Conservation (phyloP, 2,113 vertebrate species). For the Probosciger aterrimus region DNA sequence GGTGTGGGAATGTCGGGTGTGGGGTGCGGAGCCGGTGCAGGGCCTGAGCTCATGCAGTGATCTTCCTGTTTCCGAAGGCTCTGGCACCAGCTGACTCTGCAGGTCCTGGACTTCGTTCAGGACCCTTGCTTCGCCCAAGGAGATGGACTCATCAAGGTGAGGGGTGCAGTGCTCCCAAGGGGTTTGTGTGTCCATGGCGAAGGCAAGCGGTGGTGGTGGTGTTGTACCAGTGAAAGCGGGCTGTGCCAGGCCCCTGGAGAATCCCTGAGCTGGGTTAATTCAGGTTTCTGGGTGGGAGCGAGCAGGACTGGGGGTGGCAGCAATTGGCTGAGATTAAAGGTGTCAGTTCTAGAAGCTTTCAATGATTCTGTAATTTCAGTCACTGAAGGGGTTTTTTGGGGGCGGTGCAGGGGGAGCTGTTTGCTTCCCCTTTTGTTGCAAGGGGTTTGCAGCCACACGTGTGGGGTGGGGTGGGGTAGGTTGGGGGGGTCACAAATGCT, state of each 20-base stretch:
- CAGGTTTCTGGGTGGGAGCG: not conserved
- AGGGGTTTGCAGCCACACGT: fast-evolving
- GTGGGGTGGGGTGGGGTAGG: too few relatives aligned
- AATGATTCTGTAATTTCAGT: fast-evolving
- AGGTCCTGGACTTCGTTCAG: constrained; percentile 90
- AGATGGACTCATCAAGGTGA: constrained; percentile 94
- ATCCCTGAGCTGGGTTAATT: too few relatives aligned
- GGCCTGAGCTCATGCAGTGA: fast-evolving
- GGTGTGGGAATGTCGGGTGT: not conserved
- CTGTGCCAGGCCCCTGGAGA: too few relatives aligned
- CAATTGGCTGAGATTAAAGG: fast-evolving
- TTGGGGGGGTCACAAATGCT: too few relatives aligned
- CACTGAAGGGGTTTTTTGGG: fast-evolving
- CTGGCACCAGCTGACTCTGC: constrained; percentile 97
- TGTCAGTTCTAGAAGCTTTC: fast-evolving
- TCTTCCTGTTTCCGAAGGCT: constrained; percentile 68
- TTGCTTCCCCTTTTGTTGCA: fast-evolving
- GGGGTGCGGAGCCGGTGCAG: fast-evolving
- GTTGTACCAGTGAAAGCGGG: too few relatives aligned
- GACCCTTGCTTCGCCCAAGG: constrained; percentile 92
- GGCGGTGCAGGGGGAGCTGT: fast-evolving
- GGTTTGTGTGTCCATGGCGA: fast-evolving
- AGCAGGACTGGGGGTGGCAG: too few relatives aligned
- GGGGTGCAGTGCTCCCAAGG: fast-evolving
- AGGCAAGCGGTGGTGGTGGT: not conserved